Evolutionary conservation across 1,140 invertebrate species (phyloP).

Genomic region (Drosophila nigromelanica): DNA sequence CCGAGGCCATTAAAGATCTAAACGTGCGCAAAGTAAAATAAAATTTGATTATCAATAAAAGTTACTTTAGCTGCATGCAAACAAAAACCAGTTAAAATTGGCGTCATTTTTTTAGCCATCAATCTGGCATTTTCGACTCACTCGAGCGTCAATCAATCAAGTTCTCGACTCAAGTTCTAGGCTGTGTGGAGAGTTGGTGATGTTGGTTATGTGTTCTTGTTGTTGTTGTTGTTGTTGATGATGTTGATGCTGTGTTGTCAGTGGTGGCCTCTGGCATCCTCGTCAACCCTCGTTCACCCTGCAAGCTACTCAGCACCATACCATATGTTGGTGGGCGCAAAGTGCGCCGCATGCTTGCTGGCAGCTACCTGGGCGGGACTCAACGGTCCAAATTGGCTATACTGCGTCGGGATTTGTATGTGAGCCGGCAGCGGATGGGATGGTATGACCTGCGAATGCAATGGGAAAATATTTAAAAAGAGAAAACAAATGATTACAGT

Average conservation of each 20-base stretch:
- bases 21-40: neutral
- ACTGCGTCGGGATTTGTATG: slow-evolving; percentile 89
- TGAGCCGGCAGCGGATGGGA: slow-evolving; percentile 93
- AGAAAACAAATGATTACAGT: no score
- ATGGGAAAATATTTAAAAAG: neutral
- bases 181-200: slow-evolving; percentile 38
- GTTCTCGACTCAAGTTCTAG: slow-evolving; percentile 31
- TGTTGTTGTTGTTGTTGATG: slow-evolving; percentile 31
- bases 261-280: slow-evolving; percentile 31
- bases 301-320: slow-evolving; percentile 87
- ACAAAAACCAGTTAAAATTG: slow-evolving; percentile 32
- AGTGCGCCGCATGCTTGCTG: slow-evolving; percentile 88
- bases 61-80: neutral
- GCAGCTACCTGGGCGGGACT: slow-evolving; percentile 88
- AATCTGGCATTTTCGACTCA: slow-evolving; percentile 76
- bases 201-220: slow-evolving; percentile 21
- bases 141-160: slow-evolving; percentile 73
- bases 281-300: slow-evolving; percentile 34
- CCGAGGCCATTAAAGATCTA: slow-evolving; percentile 81
- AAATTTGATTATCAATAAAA: slow-evolving; percentile 14
- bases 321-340: slow-evolving; percentile 89
- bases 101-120: slow-evolving; percentile 31
- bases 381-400: slow-evolving; percentile 87
- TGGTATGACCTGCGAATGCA: slow-evolving; percentile 82
- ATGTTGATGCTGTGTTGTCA: slow-evolving; percentile 35